These are phyloP conservation scores for Phoxinus phoxinus DNA, from an alignment of 2,113 vertebrate genomes.

Conservation along the genomic window DNA sequence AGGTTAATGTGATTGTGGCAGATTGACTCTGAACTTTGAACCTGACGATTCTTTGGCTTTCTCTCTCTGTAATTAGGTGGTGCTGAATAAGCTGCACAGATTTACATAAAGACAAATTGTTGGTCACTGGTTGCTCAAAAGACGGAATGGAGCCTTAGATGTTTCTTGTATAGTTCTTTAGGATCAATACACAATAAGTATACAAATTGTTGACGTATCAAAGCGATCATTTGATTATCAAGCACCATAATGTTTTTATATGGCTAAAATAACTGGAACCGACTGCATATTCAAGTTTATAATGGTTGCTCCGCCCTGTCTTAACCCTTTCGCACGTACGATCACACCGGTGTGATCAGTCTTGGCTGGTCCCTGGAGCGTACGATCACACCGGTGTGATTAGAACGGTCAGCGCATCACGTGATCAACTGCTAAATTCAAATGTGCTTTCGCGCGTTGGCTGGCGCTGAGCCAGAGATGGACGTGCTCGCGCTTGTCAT, in stretches of 20 bases:
- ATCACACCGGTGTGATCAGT: no score
- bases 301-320: no score
- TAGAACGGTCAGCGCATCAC: no score
- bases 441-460: no score
- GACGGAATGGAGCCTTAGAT: no score
- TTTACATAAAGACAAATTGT: conserved; percentile 28
- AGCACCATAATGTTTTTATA: background rate
- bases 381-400: no score
- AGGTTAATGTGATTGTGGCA: conserved; percentile 33
- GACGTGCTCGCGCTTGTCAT: no score
- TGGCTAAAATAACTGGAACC: background rate
- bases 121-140: conserved; percentile 1
- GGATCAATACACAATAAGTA: background rate
- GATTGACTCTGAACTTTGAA: conserved; percentile 38
- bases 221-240: background rate
- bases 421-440: no score
- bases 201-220: background rate
- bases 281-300: background rate
- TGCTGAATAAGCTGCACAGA: conserved; percentile 31
- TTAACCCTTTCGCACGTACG: no score
- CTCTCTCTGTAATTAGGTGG: conserved; percentile 35
- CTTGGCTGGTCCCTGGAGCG: no score
- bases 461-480: no score
- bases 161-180: background rate
- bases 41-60: conserved; percentile 44